Evolutionary conservation across 2,888 invertebrate genomes (phyloP).

Genomic region (Acleris laterana): DNA sequence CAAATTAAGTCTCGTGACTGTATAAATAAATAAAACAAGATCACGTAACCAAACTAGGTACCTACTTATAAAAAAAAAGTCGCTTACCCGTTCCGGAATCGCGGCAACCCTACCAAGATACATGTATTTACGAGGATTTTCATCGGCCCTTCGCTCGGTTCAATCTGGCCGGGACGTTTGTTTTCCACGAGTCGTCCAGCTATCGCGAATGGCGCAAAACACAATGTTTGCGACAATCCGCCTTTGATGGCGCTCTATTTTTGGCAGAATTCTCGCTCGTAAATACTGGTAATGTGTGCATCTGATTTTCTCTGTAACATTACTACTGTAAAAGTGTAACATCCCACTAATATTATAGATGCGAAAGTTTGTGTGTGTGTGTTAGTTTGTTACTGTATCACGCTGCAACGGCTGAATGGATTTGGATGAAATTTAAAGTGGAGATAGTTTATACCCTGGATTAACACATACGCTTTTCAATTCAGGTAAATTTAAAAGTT

Average conservation of each 20-base stretch:
- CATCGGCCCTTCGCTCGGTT: slow-evolving; percentile 30
- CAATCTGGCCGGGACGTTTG: slow-evolving; percentile 27
- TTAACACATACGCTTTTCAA: no score
- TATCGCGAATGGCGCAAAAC: slow-evolving; percentile 27
- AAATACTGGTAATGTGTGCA: slow-evolving; percentile 10
- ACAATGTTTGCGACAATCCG: slow-evolving; percentile 32
- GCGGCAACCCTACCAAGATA: slow-evolving; percentile 17
- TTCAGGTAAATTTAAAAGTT: no score
- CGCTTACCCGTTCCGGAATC: slow-evolving; percentile 9
- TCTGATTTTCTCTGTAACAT: not conserved
- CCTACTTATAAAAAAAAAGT: not conserved
- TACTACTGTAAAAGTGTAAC: no score
- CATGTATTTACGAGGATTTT: slow-evolving; percentile 37
- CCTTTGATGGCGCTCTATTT: slow-evolving; percentile 24
- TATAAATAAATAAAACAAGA: no score
- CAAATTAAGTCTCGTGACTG: no score
- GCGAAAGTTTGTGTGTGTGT: no score
- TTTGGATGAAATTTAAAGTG: no score
- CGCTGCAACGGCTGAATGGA: no score
- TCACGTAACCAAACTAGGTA: not conserved
- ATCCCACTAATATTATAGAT: no score
- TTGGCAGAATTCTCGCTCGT: slow-evolving; percentile 6
- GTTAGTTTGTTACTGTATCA: no score
- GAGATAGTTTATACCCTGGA: no score
- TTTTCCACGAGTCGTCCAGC: slow-evolving; percentile 2